These are phyloP conservation scores for Scaptomyza tumidula DNA, from an alignment of 2,888 invertebrate species.

Conservation along the genomic window DNA sequence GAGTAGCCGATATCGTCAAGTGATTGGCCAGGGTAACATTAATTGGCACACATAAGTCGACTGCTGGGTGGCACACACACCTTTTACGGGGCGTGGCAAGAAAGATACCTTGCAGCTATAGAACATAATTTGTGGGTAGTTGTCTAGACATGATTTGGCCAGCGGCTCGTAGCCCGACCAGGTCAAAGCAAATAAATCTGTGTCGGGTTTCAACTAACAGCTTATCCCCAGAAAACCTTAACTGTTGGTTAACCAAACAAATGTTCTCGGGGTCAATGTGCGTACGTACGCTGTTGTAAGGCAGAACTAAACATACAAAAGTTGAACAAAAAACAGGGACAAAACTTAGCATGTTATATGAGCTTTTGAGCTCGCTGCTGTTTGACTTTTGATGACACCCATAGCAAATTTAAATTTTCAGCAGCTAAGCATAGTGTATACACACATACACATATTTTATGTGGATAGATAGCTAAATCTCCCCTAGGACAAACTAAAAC, in stretches of 20 bases:
- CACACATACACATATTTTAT: constrained; percentile 3
- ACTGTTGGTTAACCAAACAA: constrained; percentile 63
- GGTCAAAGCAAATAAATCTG: constrained; percentile 67
- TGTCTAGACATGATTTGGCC: constrained; percentile 72
- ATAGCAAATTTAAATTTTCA: constrained; percentile 50
- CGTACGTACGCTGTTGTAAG: constrained; percentile 52
- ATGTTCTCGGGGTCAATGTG: constrained; percentile 63
- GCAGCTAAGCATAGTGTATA: constrained; percentile 18
- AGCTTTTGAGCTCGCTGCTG: constrained; percentile 66
- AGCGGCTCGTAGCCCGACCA: constrained; percentile 32
- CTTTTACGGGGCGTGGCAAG: constrained; percentile 2
- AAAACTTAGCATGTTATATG: constrained; percentile 62
- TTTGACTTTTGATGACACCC: constrained; percentile 59
- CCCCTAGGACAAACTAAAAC: constrained; percentile 8
- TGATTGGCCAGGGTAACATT: constrained; percentile 31
- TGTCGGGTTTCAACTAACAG: constrained; percentile 54
- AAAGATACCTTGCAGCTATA: constrained; percentile 4
- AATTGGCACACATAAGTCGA: constrained; percentile 58
- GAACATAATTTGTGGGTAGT: constrained; percentile 54
- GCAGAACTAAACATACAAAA: constrained; percentile 37
- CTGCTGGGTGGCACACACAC: neutral
- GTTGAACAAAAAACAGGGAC: constrained; percentile 45
- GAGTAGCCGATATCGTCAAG: constrained; percentile 14
- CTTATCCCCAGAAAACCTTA: constrained; percentile 23
- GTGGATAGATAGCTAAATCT: neutral